Conservation (phyloP, 2,113 vertebrate genomes). For the Sprattus sprattus region DNA sequence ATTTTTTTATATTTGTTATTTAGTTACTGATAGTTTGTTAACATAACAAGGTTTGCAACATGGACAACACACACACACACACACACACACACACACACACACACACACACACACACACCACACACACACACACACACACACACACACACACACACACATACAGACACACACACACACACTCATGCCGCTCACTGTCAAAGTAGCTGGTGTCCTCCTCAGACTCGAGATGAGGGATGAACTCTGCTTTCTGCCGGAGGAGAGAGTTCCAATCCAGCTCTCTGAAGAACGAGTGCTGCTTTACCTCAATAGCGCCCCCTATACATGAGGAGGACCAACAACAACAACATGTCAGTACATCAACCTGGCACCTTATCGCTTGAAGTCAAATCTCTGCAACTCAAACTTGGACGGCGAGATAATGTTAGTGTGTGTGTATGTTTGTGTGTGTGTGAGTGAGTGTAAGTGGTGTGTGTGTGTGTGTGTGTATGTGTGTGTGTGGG, state of each 20-base stretch:
- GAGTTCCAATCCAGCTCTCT: slow-evolving; percentile 88
- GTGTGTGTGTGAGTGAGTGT: background rate
- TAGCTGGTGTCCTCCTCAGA: slow-evolving; percentile 96
- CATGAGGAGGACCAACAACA: background rate
- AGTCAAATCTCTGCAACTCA: no score
- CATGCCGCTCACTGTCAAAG: slow-evolving; percentile 81
- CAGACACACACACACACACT: background rate
- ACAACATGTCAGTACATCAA: no score
- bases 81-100: slow-evolving; percentile 3
- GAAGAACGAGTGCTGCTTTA: slow-evolving; percentile 89
- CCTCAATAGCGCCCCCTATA: slow-evolving; percentile 85
- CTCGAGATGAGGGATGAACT: slow-evolving; percentile 90
- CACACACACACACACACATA: background rate
- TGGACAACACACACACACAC: background rate
- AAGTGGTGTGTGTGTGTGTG: no score
- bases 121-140: background rate
- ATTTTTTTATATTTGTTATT: no score
- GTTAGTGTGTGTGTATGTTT: background rate
- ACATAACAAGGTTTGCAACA: no score
- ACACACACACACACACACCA: background rate
- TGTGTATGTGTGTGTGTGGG: no score
- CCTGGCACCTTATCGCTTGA: no score
- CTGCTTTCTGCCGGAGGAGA: slow-evolving; percentile 88
- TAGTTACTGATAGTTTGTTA: no score
- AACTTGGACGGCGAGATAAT: no score